Evolutionary conservation across 2,797 vertebrate species (phyloP), one percentile per base, ranked within the genome.

Genomic region (Mus spretus): DNA sequence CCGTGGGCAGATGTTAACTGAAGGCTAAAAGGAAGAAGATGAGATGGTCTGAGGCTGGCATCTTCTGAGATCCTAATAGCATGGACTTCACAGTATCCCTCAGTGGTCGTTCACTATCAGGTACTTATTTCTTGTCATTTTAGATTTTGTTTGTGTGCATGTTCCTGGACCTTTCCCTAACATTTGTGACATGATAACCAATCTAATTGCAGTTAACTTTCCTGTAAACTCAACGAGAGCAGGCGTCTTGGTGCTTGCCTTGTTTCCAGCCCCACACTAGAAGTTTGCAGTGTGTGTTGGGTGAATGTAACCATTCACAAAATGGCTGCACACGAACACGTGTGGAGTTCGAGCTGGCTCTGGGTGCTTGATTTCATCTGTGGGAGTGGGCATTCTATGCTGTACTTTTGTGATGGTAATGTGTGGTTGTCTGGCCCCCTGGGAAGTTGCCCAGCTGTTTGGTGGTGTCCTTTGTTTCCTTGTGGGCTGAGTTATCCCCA

Each of bases 401-500:
- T 55, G n/a, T 34, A 15, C 3, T 82, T 90, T 67, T 89, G 7
- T 84, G 28, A 8, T 9, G 22, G 72, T 65, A 57, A 22, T 37
- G 14, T 96, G 77, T 22, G 28, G 53, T 40, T 67, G 81, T 31
- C 59, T 89, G 89, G 67, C n/a, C 81, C 74, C 65, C 7, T 31
- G 72, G 84, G 95, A 86, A 89, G 82, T 44, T 55, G 85, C 89
- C 88, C 97, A 97, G 96, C 89, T 96, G 55, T 93, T 40, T 84
- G 24, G 75, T 84, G 55, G 77, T 70, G 67, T 92, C 47, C 65
- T 63, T 63, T 28, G 78, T 77, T 93, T 92, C 24, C 67, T 50
- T 89, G 63, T 50, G 70, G 91, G 57, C 74, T 26, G 79, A 86
- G 20, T 84, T 40, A 78, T 65, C 47, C 77, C 55, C 53, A 28